Percentiles rank a stretch among this genome's conserved stretches.
phyloP scores from a whole-genome alignment of 2,797 vertebrate genomes.

The Rhinella marina region DNA sequence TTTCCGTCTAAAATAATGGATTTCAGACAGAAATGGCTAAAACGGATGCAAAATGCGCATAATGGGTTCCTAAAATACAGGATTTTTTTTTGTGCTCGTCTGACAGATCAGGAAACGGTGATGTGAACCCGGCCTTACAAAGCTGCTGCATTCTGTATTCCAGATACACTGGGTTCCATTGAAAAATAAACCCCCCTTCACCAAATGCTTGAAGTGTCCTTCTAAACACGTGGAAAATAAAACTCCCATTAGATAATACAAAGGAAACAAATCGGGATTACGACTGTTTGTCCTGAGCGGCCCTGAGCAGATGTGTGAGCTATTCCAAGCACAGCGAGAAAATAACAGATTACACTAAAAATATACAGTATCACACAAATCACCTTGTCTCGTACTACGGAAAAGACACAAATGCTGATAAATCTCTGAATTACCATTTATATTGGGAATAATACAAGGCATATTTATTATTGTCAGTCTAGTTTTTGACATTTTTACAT shows the following conservation, averaged over 20 bases:
- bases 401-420: not conserved
- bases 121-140: too few relatives aligned
- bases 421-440: not conserved
- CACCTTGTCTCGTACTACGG: not conserved
- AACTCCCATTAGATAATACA: not conserved
- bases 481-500: too few relatives aligned
- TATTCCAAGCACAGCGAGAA: not conserved
- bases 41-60: too few relatives aligned
- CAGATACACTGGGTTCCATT: too few relatives aligned
- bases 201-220: not conserved
- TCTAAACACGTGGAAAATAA: not conserved
- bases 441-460: not conserved
- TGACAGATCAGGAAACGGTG: too few relatives aligned
- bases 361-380: constrained; percentile 21
- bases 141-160: too few relatives aligned
- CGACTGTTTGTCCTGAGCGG: not conserved
- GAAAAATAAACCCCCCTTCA: not conserved
- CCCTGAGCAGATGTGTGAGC: constrained; percentile 34
- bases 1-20: too few relatives aligned
- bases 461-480: too few relatives aligned
- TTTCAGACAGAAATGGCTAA: too few relatives aligned
- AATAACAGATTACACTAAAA: constrained; percentile 42
- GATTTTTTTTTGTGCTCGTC: too few relatives aligned
- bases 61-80: too few relatives aligned
- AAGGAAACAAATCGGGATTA: not conserved